Evolutionary conservation across 1,140 invertebrate genomes (phyloP).

Genomic region (Solenopsis invicta): DNA sequence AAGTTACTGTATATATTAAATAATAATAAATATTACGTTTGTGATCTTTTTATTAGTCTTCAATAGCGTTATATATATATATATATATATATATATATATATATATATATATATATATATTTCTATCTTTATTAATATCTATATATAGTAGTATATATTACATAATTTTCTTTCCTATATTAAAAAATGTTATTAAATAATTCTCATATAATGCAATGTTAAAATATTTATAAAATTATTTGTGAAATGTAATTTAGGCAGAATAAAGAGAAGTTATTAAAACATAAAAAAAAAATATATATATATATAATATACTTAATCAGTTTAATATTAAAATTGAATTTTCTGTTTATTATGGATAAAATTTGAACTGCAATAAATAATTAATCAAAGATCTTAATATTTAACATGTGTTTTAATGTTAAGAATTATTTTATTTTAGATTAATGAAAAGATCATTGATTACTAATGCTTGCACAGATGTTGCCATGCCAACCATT

Average conservation of each 20-base stretch:
- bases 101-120: too few relatives aligned
- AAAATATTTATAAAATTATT: not conserved
- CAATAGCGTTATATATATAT: not conserved
- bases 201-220: not conserved
- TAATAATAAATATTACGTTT: slow-evolving; percentile 21
- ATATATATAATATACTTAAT: not conserved
- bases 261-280: not conserved
- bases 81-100: too few relatives aligned
- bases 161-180: not conserved
- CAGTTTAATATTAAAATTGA: not conserved
- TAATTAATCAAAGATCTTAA: not conserved
- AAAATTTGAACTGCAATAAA: not conserved
- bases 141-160: too few relatives aligned
- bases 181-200: slow-evolving; percentile 3
- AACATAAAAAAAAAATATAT: not conserved
- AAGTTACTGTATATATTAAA: slow-evolving; percentile 44
- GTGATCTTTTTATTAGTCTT: not conserved
- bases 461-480: slow-evolving; percentile 64
- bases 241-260: not conserved
- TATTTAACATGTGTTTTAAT: not conserved
- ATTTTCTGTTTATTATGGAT: not conserved
- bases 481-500: slow-evolving; percentile 72
- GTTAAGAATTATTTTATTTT: not conserved
- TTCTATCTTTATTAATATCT: not conserved
- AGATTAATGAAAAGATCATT: slow-evolving; percentile 30